These are phyloP conservation scores for Drosophila parthenogenetica DNA, from an alignment of 2,888 invertebrate genomes.

Conservation along the genomic window DNA sequence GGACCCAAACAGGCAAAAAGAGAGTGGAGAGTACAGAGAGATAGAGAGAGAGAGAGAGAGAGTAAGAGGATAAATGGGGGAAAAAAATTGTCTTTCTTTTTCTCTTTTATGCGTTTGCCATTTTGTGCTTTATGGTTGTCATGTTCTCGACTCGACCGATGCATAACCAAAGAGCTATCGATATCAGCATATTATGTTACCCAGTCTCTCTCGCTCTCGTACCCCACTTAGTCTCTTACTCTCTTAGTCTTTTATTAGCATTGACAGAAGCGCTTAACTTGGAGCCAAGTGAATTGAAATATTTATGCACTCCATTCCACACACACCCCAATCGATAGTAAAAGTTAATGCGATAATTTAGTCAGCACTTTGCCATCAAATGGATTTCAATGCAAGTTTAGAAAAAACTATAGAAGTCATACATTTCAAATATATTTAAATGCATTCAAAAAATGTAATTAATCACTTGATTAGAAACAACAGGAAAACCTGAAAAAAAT, in stretches of 20 bases:
- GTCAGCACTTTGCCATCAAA: not conserved
- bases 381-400: not conserved
- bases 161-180: conserved; percentile 34
- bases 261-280: conserved; percentile 26
- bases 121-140: conserved; percentile 56
- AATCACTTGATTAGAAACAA: too few relatives aligned
- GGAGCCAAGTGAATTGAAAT: conserved; percentile 22
- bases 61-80: not conserved
- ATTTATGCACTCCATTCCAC: conserved; percentile 23
- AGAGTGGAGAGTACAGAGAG: not conserved
- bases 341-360: conserved; percentile 20
- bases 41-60: not conserved
- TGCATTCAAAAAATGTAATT: too few relatives aligned
- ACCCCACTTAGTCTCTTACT: too few relatives aligned
- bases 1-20: not conserved
- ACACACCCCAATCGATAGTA: conserved; percentile 5
- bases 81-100: conserved; percentile 19
- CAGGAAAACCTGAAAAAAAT: too few relatives aligned
- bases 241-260: conserved; percentile 20
- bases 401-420: not conserved
- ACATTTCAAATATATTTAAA: not conserved
- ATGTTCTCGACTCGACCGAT: conserved; percentile 35
- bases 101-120: conserved; percentile 57
- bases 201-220: not conserved
- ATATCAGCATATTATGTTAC: conserved; percentile 51